Conservation (phyloP, 2,797 vertebrate genomes). For the Novumbra hubbsi region DNA sequence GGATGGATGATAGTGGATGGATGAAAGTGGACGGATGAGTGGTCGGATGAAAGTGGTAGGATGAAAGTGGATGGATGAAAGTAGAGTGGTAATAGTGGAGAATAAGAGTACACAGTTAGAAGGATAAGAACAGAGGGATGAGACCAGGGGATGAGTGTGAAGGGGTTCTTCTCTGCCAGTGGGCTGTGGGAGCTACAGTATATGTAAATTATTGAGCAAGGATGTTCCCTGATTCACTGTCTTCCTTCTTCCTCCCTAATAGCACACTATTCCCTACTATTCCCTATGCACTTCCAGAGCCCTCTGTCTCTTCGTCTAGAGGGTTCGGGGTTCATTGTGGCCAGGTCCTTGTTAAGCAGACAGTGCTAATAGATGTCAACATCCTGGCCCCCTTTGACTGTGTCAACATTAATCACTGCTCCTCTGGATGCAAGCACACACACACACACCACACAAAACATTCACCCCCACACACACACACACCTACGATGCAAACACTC, state of each 20-base stretch:
- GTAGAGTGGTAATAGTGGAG: too few species aligned
- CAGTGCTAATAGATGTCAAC: slow-evolving; percentile 66
- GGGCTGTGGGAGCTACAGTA: neutral
- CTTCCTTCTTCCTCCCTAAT: neutral
- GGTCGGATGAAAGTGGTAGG: too few species aligned
- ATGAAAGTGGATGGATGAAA: too few species aligned
- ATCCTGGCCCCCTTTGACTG: slow-evolving; percentile 64
- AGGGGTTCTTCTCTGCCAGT: neutral
- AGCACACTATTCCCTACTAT: neutral
- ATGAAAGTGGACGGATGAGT: too few species aligned
- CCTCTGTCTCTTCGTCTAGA: too few species aligned
- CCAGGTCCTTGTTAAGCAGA: slow-evolving; percentile 54
- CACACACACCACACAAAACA: too few species aligned
- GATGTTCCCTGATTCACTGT: neutral
- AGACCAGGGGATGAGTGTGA: too few species aligned
- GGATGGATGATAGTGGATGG: too few species aligned
- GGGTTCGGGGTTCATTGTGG: neutral
- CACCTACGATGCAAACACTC: neutral
- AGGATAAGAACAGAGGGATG: too few species aligned
- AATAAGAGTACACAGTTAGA: too few species aligned
- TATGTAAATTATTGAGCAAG: neutral
- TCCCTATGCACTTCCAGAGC: too few species aligned
- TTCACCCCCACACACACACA: slow-evolving; percentile 39
- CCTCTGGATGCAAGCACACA: slow-evolving; percentile 25
- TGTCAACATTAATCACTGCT: slow-evolving; percentile 76